Base-by-base conservation (phyloP, 2,888 invertebrate genomes). In the Stratiomys singularior region DNA sequence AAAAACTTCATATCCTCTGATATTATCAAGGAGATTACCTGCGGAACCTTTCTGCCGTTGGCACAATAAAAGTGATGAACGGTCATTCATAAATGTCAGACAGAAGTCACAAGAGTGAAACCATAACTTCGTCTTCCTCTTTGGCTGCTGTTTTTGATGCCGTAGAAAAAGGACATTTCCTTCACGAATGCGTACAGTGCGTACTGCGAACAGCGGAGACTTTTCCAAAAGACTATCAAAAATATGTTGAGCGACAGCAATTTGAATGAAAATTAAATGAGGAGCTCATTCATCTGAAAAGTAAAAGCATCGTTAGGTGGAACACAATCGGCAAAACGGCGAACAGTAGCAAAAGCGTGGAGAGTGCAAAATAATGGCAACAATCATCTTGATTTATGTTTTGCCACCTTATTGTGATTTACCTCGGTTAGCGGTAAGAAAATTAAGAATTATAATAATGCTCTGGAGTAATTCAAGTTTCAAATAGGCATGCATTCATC, bases 181-280 rank as follows among this genome's bases (percentile, higher is more conserved):
- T 67, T 18, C 13, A 21, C 25, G 46, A 15, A 23, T 3, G 7
- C 44, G 11, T 37, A 23, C 9, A 67, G 37, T 23, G 27, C 21
- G 44, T 18, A 11, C 18, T 44, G 37, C 21, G 67, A 46, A 67
- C 44, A 67, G 44, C n/a, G 28, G 56, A 67, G 44, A 67, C 23
- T 46, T 44, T 67, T 67, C 21, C 18, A 37, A 30, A 56, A 58
- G 37, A 72, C 52, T 56, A 30, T 72, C 72, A 72, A 58, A 71
- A 72, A 56, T 72, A 72, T 72, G 72, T 72, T 52, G 52, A 72
- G 56, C 27, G 72, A 72, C 72, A 72, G 72, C 56, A 56, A 72
- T 72, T 72, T 72, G 72, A 72, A 72, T 72, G 72, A 72, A 72
- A 72, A 72, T 72, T 72, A 72, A 72, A 72, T 72, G 58, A 72